These are phyloP conservation scores for Laterallus jamaicensis DNA, from an alignment of 2,113 vertebrate genomes.

Conservation along the genomic window DNA sequence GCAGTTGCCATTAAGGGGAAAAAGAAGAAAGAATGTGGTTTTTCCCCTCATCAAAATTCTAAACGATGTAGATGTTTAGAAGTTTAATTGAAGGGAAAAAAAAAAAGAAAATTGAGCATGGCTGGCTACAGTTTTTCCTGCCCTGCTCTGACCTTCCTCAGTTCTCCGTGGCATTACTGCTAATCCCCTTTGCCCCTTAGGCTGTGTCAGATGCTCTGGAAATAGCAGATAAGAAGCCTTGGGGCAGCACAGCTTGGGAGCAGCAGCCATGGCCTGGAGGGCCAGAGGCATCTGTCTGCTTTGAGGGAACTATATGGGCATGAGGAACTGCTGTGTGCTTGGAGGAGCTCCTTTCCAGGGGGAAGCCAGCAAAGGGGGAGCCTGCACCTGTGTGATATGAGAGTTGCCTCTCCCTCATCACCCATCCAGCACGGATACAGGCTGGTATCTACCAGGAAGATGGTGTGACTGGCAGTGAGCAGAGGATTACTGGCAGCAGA, in stretches of 20 bases:
- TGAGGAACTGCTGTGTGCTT: neutral
- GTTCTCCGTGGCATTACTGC: neutral
- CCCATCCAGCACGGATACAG: neutral
- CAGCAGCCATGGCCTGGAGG: neutral
- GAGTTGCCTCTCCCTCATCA: neutral
- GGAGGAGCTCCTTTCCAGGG: neutral
- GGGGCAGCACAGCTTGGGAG: neutral
- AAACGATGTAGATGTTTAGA: neutral
- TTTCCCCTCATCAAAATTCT: neutral
- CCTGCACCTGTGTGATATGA: neutral
- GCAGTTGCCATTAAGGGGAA: neutral
- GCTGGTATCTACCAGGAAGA: neutral
- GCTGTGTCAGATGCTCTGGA: neutral
- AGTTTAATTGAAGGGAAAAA: neutral
- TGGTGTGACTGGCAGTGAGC: neutral
- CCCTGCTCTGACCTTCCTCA: neutral
- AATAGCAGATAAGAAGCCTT: neutral
- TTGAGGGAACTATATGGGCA: rapidly evolving
- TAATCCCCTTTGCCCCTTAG: neutral
- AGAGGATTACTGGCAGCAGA: neutral
- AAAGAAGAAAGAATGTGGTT: neutral
- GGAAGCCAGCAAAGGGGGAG: neutral
- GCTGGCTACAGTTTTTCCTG: neutral
- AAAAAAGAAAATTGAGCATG: neutral
- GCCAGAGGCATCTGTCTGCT: neutral